Evolutionary conservation across 2,888 invertebrate species (phyloP).

Genomic region (Pachliopta kotzebuea): DNA sequence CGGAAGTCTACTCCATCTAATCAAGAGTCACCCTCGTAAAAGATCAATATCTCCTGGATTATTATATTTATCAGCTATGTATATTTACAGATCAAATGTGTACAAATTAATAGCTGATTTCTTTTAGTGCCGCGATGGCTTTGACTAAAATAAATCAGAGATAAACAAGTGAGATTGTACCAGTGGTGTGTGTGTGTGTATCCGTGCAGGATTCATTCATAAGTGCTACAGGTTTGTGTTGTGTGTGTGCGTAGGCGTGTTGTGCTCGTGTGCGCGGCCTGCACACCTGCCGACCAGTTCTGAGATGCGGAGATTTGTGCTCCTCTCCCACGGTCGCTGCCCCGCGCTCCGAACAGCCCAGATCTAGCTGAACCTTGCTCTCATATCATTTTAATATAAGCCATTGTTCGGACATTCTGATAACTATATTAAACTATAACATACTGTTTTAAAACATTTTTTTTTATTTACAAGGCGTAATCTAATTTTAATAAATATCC

Average conservation of each 20-base stretch:
- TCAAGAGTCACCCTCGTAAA: slow-evolving; percentile 41
- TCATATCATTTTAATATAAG: slow-evolving; percentile 65
- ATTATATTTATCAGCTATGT: slow-evolving; percentile 73
- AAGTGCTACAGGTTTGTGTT: slow-evolving; percentile 63
- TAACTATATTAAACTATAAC: neutral
- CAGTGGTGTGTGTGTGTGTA: slow-evolving; percentile 41
- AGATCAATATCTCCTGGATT: slow-evolving; percentile 64
- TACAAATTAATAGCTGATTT: slow-evolving; percentile 74
- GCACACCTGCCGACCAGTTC: slow-evolving; percentile 80
- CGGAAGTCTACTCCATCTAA: slow-evolving; percentile 33
- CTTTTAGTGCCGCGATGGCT: slow-evolving; percentile 66
- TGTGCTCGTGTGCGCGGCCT: slow-evolving; percentile 45
- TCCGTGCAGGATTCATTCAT: slow-evolving; percentile 65
- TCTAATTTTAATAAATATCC: neutral
- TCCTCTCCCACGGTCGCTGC: slow-evolving; percentile 80
- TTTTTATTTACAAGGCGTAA: no score
- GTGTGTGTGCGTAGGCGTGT: slow-evolving; percentile 40
- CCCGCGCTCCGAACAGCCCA: slow-evolving; percentile 68
- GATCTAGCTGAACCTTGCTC: slow-evolving; percentile 65
- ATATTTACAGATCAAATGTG: slow-evolving; percentile 54
- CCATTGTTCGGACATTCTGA: slow-evolving; percentile 9
- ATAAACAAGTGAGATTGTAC: slow-evolving; percentile 73
- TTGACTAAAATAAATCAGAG: slow-evolving; percentile 77
- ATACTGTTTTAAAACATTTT: no score
- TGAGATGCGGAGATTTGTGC: slow-evolving; percentile 80